These are phyloP conservation scores for Nephrotoma guestfalica DNA, from an alignment of 2,888 invertebrate genomes.

Conservation along the genomic window DNA sequence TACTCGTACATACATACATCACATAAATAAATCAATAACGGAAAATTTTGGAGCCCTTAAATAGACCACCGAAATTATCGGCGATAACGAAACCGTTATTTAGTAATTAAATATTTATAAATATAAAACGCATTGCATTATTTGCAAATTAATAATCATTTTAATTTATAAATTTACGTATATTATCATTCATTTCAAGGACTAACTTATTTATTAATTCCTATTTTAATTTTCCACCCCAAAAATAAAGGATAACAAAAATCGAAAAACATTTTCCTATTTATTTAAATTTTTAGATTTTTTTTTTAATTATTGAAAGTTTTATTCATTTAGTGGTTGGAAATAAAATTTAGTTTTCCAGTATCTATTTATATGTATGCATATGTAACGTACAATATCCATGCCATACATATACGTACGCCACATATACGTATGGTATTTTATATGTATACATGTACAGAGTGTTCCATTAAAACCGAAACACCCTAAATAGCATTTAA, in stretches of 20 bases:
- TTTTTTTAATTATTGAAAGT: neutral
- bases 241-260: neutral
- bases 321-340: neutral
- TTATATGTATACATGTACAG: no score
- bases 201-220: neutral
- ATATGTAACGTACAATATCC: no score
- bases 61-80: neutral
- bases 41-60: neutral
- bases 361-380: no score
- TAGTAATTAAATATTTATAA: neutral
- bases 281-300: neutral
- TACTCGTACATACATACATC: neutral
- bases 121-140: no score
- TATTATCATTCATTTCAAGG: neutral
- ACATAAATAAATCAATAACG: neutral
- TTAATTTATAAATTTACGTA: neutral
- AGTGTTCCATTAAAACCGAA: no score
- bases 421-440: no score
- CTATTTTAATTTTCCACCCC: neutral
- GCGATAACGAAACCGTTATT: neutral
- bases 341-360: neutral
- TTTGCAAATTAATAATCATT: neutral
- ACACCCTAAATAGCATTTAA: no score
- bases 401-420: no score
- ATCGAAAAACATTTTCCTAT: neutral